A percentile compares a stretch with the other conserved stretches of the same genome.
Evolutionary conservation across 2,888 invertebrate species (phyloP).

Genomic region (Platycheirus albimanus): DNA sequence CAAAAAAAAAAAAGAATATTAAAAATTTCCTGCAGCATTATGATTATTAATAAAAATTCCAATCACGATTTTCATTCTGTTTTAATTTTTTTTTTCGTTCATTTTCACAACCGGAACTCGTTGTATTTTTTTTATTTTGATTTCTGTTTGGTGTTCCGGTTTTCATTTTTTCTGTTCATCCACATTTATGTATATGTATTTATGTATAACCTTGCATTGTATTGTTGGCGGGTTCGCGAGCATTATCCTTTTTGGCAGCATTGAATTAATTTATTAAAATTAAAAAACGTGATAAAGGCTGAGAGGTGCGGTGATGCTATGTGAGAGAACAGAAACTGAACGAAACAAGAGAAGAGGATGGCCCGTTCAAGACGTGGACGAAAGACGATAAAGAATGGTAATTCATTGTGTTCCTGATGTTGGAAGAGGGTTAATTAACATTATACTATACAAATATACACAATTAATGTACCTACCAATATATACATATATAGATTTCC

Average conservation of each 20-base stretch:
- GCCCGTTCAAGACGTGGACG: constrained; percentile 2
- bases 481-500: constrained; percentile 26
- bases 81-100: constrained; percentile 34
- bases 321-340: constrained; percentile 3
- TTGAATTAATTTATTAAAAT: constrained; percentile 72
- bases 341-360: constrained; percentile 8
- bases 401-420: constrained; percentile 24
- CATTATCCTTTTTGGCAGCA: constrained; percentile 61
- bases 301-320: constrained; percentile 17
- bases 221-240: constrained; percentile 37
- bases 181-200: not conserved
- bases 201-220: constrained; percentile 42
- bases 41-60: constrained; percentile 74
- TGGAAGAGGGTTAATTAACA: constrained; percentile 41
- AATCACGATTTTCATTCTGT: constrained; percentile 72
- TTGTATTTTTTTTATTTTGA: constrained; percentile 9
- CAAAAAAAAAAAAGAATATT: constrained; percentile 35
- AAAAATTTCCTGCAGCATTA: constrained; percentile 67
- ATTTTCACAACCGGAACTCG: constrained; percentile 48
- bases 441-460: constrained; percentile 35
- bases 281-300: constrained; percentile 53
- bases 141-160: constrained; percentile 47
- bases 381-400: constrained; percentile 26
- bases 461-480: not conserved
- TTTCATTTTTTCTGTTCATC: constrained; percentile 19